A percentile compares a stretch with the other conserved stretches of the same genome.
Evolutionary conservation across 2,797 vertebrate species (phyloP).

Genomic region (Atherinosoma microstoma): DNA sequence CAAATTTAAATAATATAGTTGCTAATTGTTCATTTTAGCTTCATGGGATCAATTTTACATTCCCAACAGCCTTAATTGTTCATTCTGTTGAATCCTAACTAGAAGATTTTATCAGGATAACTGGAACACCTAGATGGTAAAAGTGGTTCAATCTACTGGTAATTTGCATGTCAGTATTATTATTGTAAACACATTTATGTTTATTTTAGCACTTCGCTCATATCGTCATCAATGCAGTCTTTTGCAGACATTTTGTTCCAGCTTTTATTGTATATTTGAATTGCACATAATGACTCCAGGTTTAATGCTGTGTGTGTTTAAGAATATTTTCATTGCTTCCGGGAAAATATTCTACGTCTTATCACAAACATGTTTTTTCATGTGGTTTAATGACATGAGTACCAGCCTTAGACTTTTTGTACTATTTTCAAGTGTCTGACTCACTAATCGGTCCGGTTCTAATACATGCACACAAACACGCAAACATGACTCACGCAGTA

Average conservation of each 20-base stretch:
- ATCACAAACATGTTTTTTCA: background rate
- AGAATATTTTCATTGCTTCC: background rate
- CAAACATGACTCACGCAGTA: constrained; percentile 14
- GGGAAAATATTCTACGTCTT: background rate
- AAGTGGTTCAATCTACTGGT: background rate
- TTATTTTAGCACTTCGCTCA: background rate
- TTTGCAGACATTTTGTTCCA: background rate
- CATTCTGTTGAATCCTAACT: background rate
- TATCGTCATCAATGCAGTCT: background rate
- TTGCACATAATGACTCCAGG: background rate
- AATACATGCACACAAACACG: constrained; percentile 8
- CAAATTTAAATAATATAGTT: background rate
- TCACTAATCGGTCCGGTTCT: constrained; percentile 1
- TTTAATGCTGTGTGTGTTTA: background rate
- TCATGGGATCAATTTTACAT: background rate
- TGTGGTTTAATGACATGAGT: background rate
- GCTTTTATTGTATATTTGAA: background rate
- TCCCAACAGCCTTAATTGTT: background rate
- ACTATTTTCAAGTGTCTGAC: background rate
- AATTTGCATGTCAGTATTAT: background rate
- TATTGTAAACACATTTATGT: background rate
- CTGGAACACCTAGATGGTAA: background rate
- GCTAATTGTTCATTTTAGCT: background rate
- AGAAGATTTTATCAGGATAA: background rate
- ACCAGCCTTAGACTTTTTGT: background rate